Conservation (phyloP, 2,888 invertebrate species). For the Drosophila silvestris region DNA sequence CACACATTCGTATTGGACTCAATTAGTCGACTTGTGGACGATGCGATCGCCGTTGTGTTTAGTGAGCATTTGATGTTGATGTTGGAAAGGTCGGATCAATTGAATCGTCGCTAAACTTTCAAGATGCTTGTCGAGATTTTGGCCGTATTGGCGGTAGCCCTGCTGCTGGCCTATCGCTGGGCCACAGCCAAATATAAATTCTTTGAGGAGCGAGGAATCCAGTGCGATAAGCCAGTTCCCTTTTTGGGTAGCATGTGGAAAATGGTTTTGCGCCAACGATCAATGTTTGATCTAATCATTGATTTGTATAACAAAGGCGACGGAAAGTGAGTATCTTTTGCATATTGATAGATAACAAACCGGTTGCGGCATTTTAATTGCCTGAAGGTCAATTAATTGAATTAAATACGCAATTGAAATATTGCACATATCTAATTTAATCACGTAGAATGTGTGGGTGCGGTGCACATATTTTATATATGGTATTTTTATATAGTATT, state of each 20-base stretch:
- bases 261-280: conserved; percentile 28
- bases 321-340: conserved; percentile 34
- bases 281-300: conserved; percentile 39
- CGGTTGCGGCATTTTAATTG: conserved; percentile 7
- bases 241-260: conserved; percentile 44
- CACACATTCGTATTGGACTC: not conserved
- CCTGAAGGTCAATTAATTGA: not conserved
- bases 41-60: conserved; percentile 2
- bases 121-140: conserved; percentile 39
- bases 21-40: conserved; percentile 10
- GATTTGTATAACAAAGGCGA: conserved; percentile 32
- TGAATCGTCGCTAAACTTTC: not conserved
- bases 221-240: conserved; percentile 37
- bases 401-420: not conserved
- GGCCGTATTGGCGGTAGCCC: conserved; percentile 28
- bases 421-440: not conserved
- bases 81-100: not conserved
- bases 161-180: conserved; percentile 74
- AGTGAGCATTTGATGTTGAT: conserved; percentile 13
- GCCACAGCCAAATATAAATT: conserved; percentile 59
- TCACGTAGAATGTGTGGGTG: not conserved
- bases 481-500: not conserved
- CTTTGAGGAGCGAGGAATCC: conserved; percentile 72
- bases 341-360: not conserved
- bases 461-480: not conserved